A percentile compares a stretch with the other conserved stretches of the same genome.
phyloP scores from a whole-genome alignment of 2,797 vertebrate genomes.

The Gila robusta region DNA sequence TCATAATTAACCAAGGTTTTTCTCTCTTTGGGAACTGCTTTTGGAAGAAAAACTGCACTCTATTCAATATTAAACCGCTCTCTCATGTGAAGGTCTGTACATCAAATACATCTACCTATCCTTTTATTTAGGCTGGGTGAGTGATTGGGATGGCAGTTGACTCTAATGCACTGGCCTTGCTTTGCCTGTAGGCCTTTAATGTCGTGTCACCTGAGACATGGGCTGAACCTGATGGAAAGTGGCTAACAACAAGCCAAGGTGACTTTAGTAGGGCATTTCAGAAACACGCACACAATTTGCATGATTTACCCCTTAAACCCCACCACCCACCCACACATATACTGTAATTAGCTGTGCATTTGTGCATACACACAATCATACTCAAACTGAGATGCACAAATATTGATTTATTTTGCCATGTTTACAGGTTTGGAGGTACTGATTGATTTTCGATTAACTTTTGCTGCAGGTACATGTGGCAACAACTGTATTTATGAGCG shows the following conservation, averaged over 20 bases:
- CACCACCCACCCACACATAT: no score
- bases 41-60: conserved; percentile 68
- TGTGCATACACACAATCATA: not conserved
- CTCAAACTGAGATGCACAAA: not conserved
- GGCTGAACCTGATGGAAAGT: conserved; percentile 49
- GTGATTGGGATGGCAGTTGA: conserved; percentile 58
- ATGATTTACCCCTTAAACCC: not conserved
- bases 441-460: not conserved
- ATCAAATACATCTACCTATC: conserved; percentile 63
- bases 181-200: conserved; percentile 34
- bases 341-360: not conserved
- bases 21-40: conserved; percentile 65
- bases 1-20: conserved; percentile 88
- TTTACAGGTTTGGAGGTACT: not conserved
- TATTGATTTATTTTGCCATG: not conserved
- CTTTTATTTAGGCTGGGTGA: conserved; percentile 60
- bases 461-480: not conserved
- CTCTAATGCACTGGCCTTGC: conserved; percentile 46
- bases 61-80: conserved; percentile 77
- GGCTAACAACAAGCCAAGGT: conserved; percentile 50
- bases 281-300: not conserved
- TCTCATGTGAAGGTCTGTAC: conserved; percentile 69
- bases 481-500: not conserved
- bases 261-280: conserved; percentile 26
- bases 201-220: conserved; percentile 32